phyloP scores from a whole-genome alignment of 2,888 invertebrate genomes.

The Lumbricus terrestris region DNA sequence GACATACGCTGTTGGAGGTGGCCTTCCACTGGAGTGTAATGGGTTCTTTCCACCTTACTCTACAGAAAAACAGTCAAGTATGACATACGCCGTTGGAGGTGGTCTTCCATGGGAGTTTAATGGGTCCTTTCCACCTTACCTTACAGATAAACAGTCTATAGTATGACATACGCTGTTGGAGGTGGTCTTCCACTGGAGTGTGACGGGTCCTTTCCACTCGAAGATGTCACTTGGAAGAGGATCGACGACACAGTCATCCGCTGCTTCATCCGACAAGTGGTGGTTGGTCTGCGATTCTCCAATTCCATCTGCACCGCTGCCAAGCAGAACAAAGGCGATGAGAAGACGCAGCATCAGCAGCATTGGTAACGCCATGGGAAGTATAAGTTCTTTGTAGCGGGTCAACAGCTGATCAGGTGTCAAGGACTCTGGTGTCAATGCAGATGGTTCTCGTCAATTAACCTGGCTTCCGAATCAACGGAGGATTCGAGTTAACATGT shows the following conservation, averaged over 20 bases:
- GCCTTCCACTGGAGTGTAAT: too few relatives aligned
- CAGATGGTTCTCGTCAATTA: background rate
- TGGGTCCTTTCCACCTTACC: background rate
- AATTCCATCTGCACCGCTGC: background rate
- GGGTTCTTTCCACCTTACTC: background rate
- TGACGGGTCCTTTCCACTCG: background rate
- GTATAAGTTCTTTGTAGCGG: background rate
- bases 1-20: too few relatives aligned
- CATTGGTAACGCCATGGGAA: background rate
- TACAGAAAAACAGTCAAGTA: background rate
- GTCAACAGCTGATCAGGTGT: background rate
- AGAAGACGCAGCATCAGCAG: too few relatives aligned
- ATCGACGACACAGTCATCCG: background rate
- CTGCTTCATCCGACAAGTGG: background rate
- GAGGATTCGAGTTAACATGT: background rate
- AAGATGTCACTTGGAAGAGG: constrained; percentile 3
- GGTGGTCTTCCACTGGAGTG: background rate
- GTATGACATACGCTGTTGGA: background rate
- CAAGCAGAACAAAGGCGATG: background rate
- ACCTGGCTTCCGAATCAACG: background rate
- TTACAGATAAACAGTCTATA: background rate
- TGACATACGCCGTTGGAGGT: too few relatives aligned
- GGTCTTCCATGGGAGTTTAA: too few relatives aligned
- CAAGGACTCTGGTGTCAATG: background rate
- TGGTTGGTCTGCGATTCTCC: background rate